Evolutionary conservation across 2,797 vertebrate species (phyloP), one percentile per base, ranked within the genome.

Genomic region (Protonibea diacanthus): DNA sequence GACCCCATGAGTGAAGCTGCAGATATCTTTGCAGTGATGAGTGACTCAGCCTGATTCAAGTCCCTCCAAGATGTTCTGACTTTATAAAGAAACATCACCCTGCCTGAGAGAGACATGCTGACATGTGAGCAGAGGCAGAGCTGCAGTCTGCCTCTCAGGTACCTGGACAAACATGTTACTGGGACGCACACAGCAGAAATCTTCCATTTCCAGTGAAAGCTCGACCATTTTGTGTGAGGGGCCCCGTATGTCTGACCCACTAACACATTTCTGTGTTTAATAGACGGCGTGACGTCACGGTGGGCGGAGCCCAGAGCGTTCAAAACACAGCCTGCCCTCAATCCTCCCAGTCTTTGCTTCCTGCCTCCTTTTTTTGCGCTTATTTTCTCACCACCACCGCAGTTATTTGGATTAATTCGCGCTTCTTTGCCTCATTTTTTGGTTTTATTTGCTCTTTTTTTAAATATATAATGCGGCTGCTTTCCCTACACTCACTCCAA

Each of bases 241-340:
- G 59, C 52, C 92, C 93, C 92, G 93, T 92, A 94, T 94, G 92
- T 91, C 45, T 91, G 94, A 94, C 93, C 94, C 89, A 95, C 90
- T 94, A 94, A 95, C 94, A 95, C 90, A 92, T 60, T 89, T 94
- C 78, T 53, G 66, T 53, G 66, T 7, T 14, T 29, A 0, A 53
- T 2, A 70, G 70, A 14, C 55, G 38, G 20, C 0, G 49, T 89
- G 88, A 92, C 93, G 92, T 94, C 86, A 83, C 18, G 0, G 69
- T 18, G 82, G 95, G 94, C 80, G 94, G 93, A 25, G 86, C 8
- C 67, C 6, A 48, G 9, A 0, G 66, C 80, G 81, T 87, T 92
- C 81, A 94, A 92, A 91, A 91, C 86, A 93, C 77, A 84, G 80
- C 25, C 71, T 83, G 72, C 71, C 72, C 52, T 73, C 82, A 64